Conservation (phyloP, 2,797 vertebrate species). For the Gouania willdenowi region DNA sequence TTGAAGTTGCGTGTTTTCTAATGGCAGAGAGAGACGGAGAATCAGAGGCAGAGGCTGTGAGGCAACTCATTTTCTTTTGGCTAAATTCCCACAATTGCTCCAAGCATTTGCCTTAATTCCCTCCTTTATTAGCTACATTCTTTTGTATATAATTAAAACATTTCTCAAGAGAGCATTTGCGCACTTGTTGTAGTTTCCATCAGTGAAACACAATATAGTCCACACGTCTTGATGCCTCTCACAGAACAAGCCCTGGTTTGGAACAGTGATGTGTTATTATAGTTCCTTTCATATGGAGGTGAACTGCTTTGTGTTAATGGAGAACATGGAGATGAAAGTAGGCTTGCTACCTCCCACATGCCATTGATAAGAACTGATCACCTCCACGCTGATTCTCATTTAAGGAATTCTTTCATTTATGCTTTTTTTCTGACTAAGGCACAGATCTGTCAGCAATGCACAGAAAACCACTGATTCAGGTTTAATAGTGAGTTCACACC, state of each 20-base stretch:
- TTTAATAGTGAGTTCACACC: no score
- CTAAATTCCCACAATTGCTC: slow-evolving; percentile 89
- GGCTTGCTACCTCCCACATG: slow-evolving; percentile 68
- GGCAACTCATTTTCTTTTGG: slow-evolving; percentile 91
- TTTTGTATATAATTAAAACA: slow-evolving; percentile 83
- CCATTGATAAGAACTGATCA: slow-evolving; percentile 68
- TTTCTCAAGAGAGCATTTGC: slow-evolving; percentile 78
- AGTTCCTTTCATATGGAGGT: slow-evolving; percentile 73
- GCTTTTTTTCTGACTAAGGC: slow-evolving; percentile 76
- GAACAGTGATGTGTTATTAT: slow-evolving; percentile 70
- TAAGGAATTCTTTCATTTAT: slow-evolving; percentile 77
- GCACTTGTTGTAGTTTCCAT: slow-evolving; percentile 59
- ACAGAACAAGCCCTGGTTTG: slow-evolving; percentile 33
- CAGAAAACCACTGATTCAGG: slow-evolving; percentile 62
- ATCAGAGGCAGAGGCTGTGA: slow-evolving; percentile 35
- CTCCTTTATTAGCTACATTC: slow-evolving; percentile 79
- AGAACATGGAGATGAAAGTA: slow-evolving; percentile 76
- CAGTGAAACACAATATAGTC: slow-evolving; percentile 50
- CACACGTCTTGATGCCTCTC: slow-evolving; percentile 37
- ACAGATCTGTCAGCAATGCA: slow-evolving; percentile 69
- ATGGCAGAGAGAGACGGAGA: slow-evolving; percentile 56
- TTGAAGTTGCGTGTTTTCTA: slow-evolving; percentile 98
- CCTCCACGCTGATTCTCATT: slow-evolving; percentile 65
- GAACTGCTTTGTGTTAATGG: slow-evolving; percentile 80
- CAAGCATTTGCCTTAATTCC: slow-evolving; percentile 88